Evolutionary conservation across 2,113 vertebrate genomes (phyloP), one percentile per base, ranked within the genome.

Genomic region (Mobula hypostoma): DNA sequence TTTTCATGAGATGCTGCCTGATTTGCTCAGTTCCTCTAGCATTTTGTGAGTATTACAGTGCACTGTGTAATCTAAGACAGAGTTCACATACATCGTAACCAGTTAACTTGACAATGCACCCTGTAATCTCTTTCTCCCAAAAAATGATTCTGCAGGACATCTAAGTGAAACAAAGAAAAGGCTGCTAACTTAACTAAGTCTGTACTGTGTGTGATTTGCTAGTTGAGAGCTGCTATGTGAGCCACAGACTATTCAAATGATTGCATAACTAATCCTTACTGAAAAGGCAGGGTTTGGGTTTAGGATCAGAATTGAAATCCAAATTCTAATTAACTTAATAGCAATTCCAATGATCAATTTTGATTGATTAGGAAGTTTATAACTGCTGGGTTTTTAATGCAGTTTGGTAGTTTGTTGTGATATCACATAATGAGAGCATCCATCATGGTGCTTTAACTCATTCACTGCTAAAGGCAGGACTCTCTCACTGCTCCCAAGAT

Each of bases 51-150:
- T 48, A 48, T 48, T 48, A 94, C 92, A 78, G 94, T 95, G 94
- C 95, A 95, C 94, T 94, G 95, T 77, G 21, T 94, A 95, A 95
- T 74, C 95, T 96, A 96, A 94, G 95, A 94, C 95, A 0, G 94
- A 85, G 94, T 94, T 94, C 90, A 94, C 94, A 95, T 94, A 95
- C 87, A 94, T 95, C 1, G 70, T 36, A 95, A 95, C 95, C 95
- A 95, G 95, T 96, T 96, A 96, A 94, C 94, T 95, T 95, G 96
- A 96, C 95, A 95, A 95, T 96, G 94, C 95, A 95, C 94, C 96
- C 95, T 95, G 95, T 95, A 96, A 95, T 94, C 95, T 94, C 94
- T 95, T 95, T 48, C 70, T 36, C 29, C 66, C 94, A 95, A 95
- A 94, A 74, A 95, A 90, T 94, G 94, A 95, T 95, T 95, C 95